A percentile compares a stretch with the other conserved stretches of the same genome.
phyloP scores from a whole-genome alignment of 2,113 vertebrate genomes.

The Atractosteus spatula region DNA sequence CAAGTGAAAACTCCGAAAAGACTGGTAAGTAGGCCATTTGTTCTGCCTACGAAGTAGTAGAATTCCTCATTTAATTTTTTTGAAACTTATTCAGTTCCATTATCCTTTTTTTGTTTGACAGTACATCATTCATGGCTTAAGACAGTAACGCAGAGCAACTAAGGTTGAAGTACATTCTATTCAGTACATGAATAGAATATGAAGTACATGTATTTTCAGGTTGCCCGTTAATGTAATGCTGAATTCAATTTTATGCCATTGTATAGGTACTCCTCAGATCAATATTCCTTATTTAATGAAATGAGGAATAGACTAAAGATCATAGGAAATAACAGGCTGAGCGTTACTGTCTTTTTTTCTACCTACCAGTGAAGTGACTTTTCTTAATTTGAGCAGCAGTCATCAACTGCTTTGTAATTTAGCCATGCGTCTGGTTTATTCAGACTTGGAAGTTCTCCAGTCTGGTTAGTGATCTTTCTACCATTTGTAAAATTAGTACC shows the following conservation, averaged over 20 bases:
- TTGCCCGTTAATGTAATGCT: background rate
- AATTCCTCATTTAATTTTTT: conserved; percentile 31
- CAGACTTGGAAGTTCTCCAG: no score
- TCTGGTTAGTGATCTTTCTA: no score
- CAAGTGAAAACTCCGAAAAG: conserved; percentile 58
- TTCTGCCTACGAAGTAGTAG: conserved; percentile 9
- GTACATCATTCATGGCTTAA: background rate
- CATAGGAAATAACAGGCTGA: background rate
- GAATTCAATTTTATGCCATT: no score
- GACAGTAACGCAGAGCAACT: conserved; percentile 9
- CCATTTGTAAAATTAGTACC: no score
- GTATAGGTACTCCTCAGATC: background rate
- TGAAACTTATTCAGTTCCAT: background rate
- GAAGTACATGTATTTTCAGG: background rate
- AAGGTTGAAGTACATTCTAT: background rate
- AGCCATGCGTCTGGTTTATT: no score
- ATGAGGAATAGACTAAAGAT: no score
- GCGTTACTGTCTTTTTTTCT: conserved; percentile 21
- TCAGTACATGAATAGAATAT: background rate
- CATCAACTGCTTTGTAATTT: no score
- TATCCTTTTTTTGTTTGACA: conserved; percentile 11
- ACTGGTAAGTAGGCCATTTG: conserved; percentile 59
- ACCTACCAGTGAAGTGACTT: conserved; percentile 21
- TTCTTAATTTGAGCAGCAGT: background rate
- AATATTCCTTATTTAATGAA: no score